A percentile compares a stretch with the other conserved stretches of the same genome.
Evolutionary conservation across 2,797 vertebrate genomes (phyloP).

Genomic region (Macropodus opercularis): DNA sequence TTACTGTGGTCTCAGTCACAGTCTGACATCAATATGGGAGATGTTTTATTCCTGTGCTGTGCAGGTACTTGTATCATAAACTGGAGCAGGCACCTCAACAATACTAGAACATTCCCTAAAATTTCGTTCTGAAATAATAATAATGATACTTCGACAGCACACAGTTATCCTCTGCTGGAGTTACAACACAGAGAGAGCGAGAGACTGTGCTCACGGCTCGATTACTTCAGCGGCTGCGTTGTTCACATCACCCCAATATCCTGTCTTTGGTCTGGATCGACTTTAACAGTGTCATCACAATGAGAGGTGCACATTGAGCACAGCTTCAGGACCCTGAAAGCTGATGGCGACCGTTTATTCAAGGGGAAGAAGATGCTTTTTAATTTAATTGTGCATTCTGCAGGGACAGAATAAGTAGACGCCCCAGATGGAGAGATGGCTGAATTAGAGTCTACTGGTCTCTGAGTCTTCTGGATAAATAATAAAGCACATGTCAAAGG

Average conservation of each 20-base stretch:
- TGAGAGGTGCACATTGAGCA: neutral
- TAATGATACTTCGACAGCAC: too few species aligned
- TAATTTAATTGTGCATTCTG: conserved; percentile 6
- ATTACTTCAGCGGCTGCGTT: conserved; percentile 15
- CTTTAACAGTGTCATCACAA: conserved; percentile 1
- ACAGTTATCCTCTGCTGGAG: neutral
- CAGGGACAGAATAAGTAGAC: neutral
- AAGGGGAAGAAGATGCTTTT: conserved; percentile 26
- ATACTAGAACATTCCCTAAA: too few species aligned
- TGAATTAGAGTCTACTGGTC: neutral
- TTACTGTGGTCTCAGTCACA: neutral
- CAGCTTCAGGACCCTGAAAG: neutral
- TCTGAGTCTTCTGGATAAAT: conserved; percentile 18
- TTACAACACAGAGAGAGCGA: neutral
- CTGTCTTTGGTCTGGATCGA: too few species aligned
- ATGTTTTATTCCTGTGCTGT: neutral
- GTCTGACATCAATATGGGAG: neutral
- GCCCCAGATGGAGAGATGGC: neutral
- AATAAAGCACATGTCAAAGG: neutral
- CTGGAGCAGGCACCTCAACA: too few species aligned
- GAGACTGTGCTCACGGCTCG: neutral
- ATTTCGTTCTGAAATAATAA: too few species aligned
- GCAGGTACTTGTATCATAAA: neutral
- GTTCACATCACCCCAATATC: too few species aligned
- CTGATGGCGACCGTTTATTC: conserved; percentile 6